Evolutionary conservation across 2,888 invertebrate species (phyloP), one percentile per base, ranked within the genome.

Genomic region (Mythimna lalbum): DNA sequence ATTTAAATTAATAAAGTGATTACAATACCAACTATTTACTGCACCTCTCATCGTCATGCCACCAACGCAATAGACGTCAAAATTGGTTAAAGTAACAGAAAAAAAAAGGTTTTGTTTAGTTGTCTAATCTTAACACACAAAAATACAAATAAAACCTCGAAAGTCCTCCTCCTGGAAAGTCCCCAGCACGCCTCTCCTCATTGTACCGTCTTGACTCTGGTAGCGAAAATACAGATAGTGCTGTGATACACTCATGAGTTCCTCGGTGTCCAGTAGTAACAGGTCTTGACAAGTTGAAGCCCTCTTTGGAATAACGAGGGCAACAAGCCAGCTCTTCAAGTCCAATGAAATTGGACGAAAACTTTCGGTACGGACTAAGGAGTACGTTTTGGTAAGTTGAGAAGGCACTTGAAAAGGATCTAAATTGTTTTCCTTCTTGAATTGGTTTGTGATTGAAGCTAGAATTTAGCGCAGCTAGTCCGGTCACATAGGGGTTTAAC

Each of bases 131-230:
- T 33, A 33, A 33, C 33, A 33, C 33, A 33, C 36, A n/a, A 19
- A 56, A 60, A 47, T 19, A 56, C 2, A 66, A 50, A 59, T 2
- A 63, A 68, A 74, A 23, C 1, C 2, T 55, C 90, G 23, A 79
- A 94, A 91, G 78, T 88, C 88, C 73, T 95, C 95, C 75, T 95
- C 95, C 74, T 94, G 93, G 47, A 91, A 89, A 56, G 94, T 94
- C 49, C 94, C 94, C 49, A 93, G 89, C 31, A 85, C 83, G 66
- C 85, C 87, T 80, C 92, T 94, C 76, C 90, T 88, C 62, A 90
- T 77, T 89, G 91, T 90, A 61, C 60, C 50, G 3, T 72, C 76
- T 69, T 49, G 63, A 69, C 43, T 75, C 68, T 82, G 68, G 69
- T 81, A 80, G 23, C 76, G 76, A 17, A 79, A 68, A 75, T 69